Conservation (phyloP, 2,888 invertebrate species). For the Pseudeuparius sepicola region DNA sequence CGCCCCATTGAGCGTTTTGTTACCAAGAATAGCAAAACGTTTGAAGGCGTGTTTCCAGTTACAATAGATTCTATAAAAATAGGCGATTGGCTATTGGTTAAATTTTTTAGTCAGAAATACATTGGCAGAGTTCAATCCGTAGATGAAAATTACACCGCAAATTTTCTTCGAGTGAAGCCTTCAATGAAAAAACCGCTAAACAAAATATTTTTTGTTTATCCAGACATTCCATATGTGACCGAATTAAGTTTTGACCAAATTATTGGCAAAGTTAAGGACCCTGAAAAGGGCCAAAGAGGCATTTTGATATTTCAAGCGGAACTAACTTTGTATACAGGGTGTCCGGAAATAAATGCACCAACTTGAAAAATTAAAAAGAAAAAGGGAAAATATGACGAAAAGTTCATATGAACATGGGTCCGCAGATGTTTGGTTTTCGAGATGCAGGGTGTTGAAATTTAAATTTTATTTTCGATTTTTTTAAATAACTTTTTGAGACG, state of each 20-base stretch:
- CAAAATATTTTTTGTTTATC: conserved; percentile 12
- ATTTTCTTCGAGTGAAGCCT: conserved; percentile 14
- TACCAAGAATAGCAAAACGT: conserved; percentile 15
- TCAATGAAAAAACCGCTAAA: conserved; percentile 9
- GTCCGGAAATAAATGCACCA: too few relatives aligned
- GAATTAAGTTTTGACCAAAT: conserved; percentile 14
- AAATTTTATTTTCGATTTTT: too few relatives aligned
- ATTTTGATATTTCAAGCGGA: too few relatives aligned
- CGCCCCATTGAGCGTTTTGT: conserved; percentile 11
- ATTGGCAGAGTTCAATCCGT: conserved; percentile 14
- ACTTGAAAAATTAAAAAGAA: too few relatives aligned
- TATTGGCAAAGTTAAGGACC: too few relatives aligned
- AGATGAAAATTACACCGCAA: conserved; percentile 13
- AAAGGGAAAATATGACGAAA: too few relatives aligned
- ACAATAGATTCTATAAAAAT: conserved; percentile 14
- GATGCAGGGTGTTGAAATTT: too few relatives aligned
- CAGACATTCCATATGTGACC: conserved; percentile 14
- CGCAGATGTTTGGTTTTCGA: too few relatives aligned
- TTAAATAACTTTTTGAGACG: too few relatives aligned
- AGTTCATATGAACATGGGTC: too few relatives aligned
- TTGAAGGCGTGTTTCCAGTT: conserved; percentile 16
- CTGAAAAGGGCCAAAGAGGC: too few relatives aligned
- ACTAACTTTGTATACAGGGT: too few relatives aligned
- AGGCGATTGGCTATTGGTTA: conserved; percentile 14
- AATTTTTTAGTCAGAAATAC: conserved; percentile 16